Evolutionary conservation across 2,113 vertebrate genomes (phyloP).

Genomic region (Onychostoma macrolepis): DNA sequence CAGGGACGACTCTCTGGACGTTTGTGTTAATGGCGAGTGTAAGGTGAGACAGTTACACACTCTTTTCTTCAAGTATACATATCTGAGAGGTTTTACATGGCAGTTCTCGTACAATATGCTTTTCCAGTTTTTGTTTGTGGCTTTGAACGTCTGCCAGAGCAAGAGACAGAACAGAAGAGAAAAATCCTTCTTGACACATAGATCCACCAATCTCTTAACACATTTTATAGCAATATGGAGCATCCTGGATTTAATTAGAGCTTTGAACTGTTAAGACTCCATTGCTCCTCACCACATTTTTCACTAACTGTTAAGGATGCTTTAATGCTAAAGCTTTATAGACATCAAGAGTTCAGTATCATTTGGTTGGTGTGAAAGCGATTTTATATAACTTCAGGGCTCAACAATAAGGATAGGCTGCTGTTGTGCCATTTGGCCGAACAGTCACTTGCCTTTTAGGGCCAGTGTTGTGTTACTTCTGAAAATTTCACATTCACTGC

Average conservation of each 20-base stretch:
- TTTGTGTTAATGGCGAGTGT: conserved; percentile 96
- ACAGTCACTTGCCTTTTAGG: neutral
- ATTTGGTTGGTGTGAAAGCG: neutral
- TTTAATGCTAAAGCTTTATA: too few species aligned
- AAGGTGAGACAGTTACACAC: conserved; percentile 78
- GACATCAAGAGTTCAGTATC: neutral
- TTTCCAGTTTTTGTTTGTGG: conserved; percentile 36
- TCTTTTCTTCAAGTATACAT: neutral
- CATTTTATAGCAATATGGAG: conserved; percentile 43
- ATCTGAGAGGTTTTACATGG: neutral
- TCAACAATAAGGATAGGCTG: neutral
- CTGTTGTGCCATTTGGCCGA: neutral
- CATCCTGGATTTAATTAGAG: conserved; percentile 25
- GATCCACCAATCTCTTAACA: conserved; percentile 50
- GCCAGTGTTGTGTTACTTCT: too few species aligned
- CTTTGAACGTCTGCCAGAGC: conserved; percentile 24
- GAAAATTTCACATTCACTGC: too few species aligned
- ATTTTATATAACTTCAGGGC: neutral
- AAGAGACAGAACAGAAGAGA: neutral
- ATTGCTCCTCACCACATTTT: neutral
- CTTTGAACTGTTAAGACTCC: neutral
- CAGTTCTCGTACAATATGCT: neutral
- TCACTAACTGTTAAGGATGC: neutral
- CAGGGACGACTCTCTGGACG: conserved; percentile 89
- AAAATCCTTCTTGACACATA: neutral